phyloP scores from a whole-genome alignment of 1,140 invertebrate species.

The Danaus plexippus region DNA sequence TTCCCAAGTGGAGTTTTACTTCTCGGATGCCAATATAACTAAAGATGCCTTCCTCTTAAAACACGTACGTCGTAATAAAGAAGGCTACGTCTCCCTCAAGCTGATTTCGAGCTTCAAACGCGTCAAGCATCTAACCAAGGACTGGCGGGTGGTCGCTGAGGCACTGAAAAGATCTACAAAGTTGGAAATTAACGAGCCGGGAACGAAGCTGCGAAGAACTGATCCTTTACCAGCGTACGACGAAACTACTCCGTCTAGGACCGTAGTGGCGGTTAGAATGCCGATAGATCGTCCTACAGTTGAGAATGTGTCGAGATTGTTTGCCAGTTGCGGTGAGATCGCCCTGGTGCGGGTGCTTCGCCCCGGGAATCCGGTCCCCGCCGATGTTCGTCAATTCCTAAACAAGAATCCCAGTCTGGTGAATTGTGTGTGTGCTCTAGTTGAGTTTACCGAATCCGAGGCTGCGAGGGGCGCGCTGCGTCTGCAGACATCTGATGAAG shows the following conservation, averaged over 20 bases:
- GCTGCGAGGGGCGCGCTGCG: slow-evolving; percentile 85
- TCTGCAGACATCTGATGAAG: slow-evolving; percentile 65
- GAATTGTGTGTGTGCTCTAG: slow-evolving; percentile 87
- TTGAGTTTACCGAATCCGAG: slow-evolving; percentile 91
- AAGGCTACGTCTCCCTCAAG: slow-evolving; percentile 95
- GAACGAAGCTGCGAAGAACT: slow-evolving; percentile 90
- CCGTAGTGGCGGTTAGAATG: slow-evolving; percentile 88
- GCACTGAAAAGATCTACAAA: slow-evolving; percentile 85
- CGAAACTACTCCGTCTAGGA: slow-evolving; percentile 91
- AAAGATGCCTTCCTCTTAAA: slow-evolving; percentile 96
- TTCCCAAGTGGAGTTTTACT: slow-evolving; percentile 92
- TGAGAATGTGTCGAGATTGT: slow-evolving; percentile 90
- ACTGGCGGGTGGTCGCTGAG: slow-evolving; percentile 92
- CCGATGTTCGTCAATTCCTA: slow-evolving; percentile 90
- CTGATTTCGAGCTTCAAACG: slow-evolving; percentile 94
- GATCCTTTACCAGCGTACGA: slow-evolving; percentile 91
- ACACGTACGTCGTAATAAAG: slow-evolving; percentile 94
- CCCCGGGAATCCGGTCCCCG: slow-evolving; percentile 88
- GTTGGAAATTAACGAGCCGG: slow-evolving; percentile 90
- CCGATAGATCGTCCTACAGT: slow-evolving; percentile 88
- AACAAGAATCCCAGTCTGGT: slow-evolving; percentile 91
- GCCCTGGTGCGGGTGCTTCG: slow-evolving; percentile 87
- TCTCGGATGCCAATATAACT: slow-evolving; percentile 93
- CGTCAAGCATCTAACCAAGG: slow-evolving; percentile 92
- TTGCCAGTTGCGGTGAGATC: slow-evolving; percentile 89